These are phyloP conservation scores for Tipula lateralis DNA, from an alignment of 2,888 invertebrate species.

Conservation along the genomic window DNA sequence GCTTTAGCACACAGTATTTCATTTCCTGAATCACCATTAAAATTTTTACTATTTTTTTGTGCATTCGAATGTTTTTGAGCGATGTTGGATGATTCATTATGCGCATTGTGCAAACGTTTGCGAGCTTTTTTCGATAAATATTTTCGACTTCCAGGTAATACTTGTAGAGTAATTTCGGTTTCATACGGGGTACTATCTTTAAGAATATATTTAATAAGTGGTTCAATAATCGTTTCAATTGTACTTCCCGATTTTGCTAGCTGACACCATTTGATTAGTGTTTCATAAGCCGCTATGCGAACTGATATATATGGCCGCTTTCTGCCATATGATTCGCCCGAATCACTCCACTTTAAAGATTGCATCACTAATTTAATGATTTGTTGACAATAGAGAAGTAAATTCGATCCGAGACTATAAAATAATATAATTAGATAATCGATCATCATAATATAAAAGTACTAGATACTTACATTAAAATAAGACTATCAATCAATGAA, in stretches of 20 bases:
- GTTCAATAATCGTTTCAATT: constrained; percentile 39
- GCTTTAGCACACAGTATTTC: constrained; percentile 38
- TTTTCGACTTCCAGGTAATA: constrained; percentile 40
- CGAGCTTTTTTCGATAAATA: constrained; percentile 43
- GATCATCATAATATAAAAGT: neutral
- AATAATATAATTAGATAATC: neutral
- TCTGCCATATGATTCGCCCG: constrained; percentile 37
- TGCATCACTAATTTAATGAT: constrained; percentile 39
- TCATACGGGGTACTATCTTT: constrained; percentile 40
- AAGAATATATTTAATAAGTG: constrained; percentile 38
- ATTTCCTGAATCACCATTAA: constrained; percentile 37
- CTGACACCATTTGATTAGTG: constrained; percentile 39
- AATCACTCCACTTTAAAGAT: constrained; percentile 41
- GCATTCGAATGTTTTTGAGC: constrained; percentile 38
- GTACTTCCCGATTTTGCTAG: constrained; percentile 39
- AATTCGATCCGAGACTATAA: constrained; percentile 34
- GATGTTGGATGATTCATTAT: constrained; percentile 41
- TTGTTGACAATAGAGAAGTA: constrained; percentile 38
- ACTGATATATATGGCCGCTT: constrained; percentile 40
- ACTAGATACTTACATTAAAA: constrained; percentile 38
- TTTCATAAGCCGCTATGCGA: constrained; percentile 38
- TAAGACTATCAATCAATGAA: constrained; percentile 38
- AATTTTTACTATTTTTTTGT: constrained; percentile 36
- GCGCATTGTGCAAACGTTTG: constrained; percentile 41
- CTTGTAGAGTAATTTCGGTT: constrained; percentile 39